phyloP scores from a whole-genome alignment of 2,797 vertebrate species.

The Brotula barbata region DNA sequence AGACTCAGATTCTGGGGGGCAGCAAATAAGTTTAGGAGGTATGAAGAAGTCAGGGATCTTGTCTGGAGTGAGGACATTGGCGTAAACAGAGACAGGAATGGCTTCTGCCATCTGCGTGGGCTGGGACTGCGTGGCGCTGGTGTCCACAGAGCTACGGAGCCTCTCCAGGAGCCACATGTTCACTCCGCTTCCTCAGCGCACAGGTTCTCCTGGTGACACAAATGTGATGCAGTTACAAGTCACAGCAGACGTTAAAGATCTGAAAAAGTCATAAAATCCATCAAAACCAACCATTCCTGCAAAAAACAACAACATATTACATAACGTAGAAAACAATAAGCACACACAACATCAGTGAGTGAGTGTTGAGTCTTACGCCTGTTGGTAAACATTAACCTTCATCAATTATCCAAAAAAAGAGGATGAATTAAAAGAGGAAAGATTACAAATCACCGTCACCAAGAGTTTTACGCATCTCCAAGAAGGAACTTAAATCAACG shows the following conservation, averaged over 20 bases:
- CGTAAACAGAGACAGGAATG: constrained; percentile 83
- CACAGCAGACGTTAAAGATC: constrained; percentile 5
- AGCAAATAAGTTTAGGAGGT: constrained; percentile 89
- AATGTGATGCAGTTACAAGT: constrained; percentile 16
- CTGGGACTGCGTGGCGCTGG: constrained; percentile 61
- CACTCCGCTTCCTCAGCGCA: constrained; percentile 48
- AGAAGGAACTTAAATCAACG: constrained; percentile 9
- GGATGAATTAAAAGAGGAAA: not conserved
- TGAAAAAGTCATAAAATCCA: not conserved
- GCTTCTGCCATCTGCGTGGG: constrained; percentile 62
- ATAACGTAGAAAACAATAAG: too few relatives aligned
- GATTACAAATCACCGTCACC: not conserved
- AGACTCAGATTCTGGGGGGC: constrained; percentile 80
- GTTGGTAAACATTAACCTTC: not conserved
- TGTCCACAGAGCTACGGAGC: constrained; percentile 72
- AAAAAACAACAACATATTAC: too few relatives aligned
- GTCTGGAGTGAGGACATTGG: constrained; percentile 94
- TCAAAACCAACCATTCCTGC: constrained; percentile 4
- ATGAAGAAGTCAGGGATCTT: constrained; percentile 98
- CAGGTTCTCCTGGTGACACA: constrained; percentile 38
- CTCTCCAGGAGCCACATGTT: constrained; percentile 78
- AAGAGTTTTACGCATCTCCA: not conserved
- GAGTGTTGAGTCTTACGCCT: too few relatives aligned
- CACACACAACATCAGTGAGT: too few relatives aligned
- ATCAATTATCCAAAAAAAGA: too few relatives aligned